These are phyloP conservation scores for Drosophila multiciliata DNA, from an alignment of 2,888 invertebrate species.

Conservation along the genomic window DNA sequence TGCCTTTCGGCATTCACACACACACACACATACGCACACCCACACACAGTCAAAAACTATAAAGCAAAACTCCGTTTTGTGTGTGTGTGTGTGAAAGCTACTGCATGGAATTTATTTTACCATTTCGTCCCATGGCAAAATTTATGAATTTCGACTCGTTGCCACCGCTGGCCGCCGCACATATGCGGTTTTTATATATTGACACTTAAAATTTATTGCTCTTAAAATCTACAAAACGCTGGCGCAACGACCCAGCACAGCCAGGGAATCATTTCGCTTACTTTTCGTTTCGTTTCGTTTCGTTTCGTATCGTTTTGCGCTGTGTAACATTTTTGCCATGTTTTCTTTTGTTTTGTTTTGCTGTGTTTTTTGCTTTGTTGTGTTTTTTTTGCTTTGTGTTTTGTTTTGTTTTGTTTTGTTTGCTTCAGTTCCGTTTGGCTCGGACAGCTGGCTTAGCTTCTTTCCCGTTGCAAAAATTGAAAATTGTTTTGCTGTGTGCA, in stretches of 20 bases:
- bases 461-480: conserved; percentile 16
- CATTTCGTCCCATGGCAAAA: conserved; percentile 72
- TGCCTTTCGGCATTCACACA: conserved; percentile 37
- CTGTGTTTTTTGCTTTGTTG: background rate
- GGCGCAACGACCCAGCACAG: conserved; percentile 22
- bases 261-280: conserved; percentile 24
- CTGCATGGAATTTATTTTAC: conserved; percentile 73
- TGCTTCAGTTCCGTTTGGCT: conserved; percentile 21
- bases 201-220: conserved; percentile 79
- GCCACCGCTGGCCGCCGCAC: conserved; percentile 72
- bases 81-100: conserved; percentile 35
- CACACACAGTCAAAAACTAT: conserved; percentile 58
- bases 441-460: conserved; percentile 29
- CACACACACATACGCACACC: background rate
- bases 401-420: conserved; percentile 1
- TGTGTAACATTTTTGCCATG: conserved; percentile 1
- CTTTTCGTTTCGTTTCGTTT: conserved; percentile 11
- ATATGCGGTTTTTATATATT: conserved; percentile 80
- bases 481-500: conserved; percentile 53
- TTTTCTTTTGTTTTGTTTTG: background rate
- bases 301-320: conserved; percentile 6
- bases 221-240: conserved; percentile 79
- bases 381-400: background rate
- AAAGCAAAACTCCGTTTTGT: conserved; percentile 62
- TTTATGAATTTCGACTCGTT: conserved; percentile 76